Evolutionary conservation across 2,797 vertebrate genomes (phyloP).

Genomic region (Melanotaenia parkinsoni): DNA sequence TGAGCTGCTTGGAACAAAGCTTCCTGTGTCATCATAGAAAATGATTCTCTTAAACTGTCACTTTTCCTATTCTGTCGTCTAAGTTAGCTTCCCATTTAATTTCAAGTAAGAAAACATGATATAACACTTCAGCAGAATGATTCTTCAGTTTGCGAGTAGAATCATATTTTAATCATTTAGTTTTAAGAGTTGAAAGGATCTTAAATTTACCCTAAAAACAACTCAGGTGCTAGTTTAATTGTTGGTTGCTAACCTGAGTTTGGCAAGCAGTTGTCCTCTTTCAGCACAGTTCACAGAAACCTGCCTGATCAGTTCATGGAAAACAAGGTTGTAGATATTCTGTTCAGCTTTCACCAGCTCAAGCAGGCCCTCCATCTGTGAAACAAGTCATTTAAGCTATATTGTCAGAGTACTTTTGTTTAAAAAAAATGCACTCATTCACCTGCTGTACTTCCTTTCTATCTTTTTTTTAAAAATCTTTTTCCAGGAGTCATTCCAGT

Average conservation of each 20-base stretch:
- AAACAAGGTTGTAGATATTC: constrained; percentile 90
- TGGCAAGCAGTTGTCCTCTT: constrained; percentile 90
- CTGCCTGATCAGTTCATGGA: constrained; percentile 92
- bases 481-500: not conserved
- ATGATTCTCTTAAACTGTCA: not conserved
- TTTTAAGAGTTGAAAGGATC: not conserved
- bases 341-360: constrained; percentile 88
- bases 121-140: not conserved
- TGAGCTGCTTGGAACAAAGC: not conserved
- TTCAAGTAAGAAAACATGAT: not conserved
- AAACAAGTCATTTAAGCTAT: constrained; percentile 22
- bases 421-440: not conserved
- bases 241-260: constrained; percentile 84
- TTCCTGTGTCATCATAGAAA: not conserved
- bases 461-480: no score
- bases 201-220: not conserved
- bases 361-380: constrained; percentile 87
- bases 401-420: not conserved
- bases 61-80: not conserved
- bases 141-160: not conserved
- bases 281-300: constrained; percentile 90
- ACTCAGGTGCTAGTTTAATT: not conserved
- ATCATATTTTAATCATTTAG: not conserved
- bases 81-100: no score
- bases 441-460: not conserved